These are phyloP conservation scores for Campodea augens DNA, from an alignment of 1,140 invertebrate species.

Conservation along the genomic window DNA sequence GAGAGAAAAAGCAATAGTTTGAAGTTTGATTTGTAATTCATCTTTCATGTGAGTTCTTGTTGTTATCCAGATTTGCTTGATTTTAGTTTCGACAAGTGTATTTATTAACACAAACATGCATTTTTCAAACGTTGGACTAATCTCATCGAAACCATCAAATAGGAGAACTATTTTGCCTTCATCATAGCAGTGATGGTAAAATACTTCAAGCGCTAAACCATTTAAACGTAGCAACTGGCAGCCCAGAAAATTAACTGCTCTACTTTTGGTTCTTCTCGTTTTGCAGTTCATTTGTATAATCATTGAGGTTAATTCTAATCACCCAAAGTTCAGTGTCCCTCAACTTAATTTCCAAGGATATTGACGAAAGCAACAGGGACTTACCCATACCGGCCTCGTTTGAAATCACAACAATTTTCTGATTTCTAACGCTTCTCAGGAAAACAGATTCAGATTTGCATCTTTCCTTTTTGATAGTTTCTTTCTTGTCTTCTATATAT, in stretches of 20 bases:
- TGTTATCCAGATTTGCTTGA: constrained; percentile 7
- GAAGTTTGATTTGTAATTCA: constrained; percentile 2
- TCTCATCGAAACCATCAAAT: constrained; percentile 10
- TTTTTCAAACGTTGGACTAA: constrained; percentile 1
- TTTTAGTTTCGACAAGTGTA: background rate
- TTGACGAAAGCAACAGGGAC: background rate
- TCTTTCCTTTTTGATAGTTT: no score
- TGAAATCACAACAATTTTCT: background rate
- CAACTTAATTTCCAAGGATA: constrained; percentile 1
- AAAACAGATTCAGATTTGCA: no score
- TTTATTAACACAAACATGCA: background rate
- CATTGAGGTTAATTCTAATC: constrained; percentile 4
- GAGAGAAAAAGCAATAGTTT: background rate
- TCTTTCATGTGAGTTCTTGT: background rate
- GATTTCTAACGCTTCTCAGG: no score
- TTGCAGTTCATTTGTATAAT: background rate
- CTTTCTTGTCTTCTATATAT: no score
- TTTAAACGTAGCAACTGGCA: background rate
- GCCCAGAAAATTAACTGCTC: background rate
- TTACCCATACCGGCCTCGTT: constrained; percentile 8
- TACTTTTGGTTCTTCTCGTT: background rate
- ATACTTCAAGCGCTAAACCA: background rate
- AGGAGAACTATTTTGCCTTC: constrained; percentile 5
- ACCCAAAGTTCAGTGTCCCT: constrained; percentile 1
- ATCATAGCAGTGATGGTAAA: background rate